A percentile compares a stretch with the other conserved stretches of the same genome.
Evolutionary conservation across 2,797 vertebrate species (phyloP).

Genomic region (Amblyraja radiata): DNA sequence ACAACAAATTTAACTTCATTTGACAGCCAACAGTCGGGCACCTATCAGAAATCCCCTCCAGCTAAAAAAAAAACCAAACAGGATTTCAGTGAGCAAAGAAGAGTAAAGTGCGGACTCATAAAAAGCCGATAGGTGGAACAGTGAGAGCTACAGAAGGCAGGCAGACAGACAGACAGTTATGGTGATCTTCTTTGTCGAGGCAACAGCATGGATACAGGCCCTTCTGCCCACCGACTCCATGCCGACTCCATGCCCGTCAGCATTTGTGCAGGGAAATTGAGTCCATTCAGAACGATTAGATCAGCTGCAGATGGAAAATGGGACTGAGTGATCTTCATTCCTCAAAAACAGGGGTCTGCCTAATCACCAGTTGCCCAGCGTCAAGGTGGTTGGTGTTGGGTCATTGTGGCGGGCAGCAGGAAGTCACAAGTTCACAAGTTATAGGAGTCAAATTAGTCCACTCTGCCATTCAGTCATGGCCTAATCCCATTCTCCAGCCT

Average conservation of each 20-base stretch:
- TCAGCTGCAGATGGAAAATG: not conserved
- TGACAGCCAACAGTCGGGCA: constrained; percentile 28
- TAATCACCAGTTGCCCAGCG: not conserved
- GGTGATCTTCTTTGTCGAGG: constrained; percentile 2
- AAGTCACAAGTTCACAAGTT: no score
- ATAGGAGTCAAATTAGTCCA: no score
- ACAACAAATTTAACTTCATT: constrained; percentile 31
- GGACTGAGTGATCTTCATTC: not conserved
- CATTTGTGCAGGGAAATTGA: not conserved
- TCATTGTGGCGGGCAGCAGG: not conserved
- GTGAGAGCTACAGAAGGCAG: not conserved
- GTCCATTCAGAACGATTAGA: not conserved
- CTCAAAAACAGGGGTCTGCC: not conserved
- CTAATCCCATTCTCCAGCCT: no score
- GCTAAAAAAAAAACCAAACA: not conserved
- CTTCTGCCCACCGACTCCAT: no score
- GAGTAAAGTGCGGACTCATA: not conserved
- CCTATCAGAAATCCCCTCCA: constrained; percentile 19
- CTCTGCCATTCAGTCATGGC: no score
- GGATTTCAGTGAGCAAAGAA: constrained; percentile 14
- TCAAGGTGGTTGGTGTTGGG: not conserved
- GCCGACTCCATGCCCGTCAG: no score
- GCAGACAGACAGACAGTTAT: not conserved
- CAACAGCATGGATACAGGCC: no score
- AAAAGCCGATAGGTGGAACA: not conserved